Evolutionary conservation across 92 coral and sea anemone genomes (phyloP).

Genomic region (Bergia puertoricense): DNA sequence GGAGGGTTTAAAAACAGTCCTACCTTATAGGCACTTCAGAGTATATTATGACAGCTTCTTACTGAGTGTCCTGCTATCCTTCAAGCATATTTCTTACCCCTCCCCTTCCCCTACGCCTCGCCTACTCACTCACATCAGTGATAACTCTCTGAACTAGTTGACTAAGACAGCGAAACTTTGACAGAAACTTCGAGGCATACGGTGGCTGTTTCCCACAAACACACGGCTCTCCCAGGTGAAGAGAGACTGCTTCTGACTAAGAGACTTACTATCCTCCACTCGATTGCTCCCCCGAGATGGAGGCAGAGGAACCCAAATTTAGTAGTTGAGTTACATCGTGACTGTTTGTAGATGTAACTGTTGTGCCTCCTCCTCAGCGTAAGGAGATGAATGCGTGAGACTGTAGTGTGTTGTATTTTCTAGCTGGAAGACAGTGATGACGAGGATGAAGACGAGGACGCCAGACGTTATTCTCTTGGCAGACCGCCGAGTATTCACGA

Average conservation of each 20-base stretch:
- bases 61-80: too few relatives aligned
- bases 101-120: too few relatives aligned
- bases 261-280: not conserved
- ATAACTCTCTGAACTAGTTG: too few relatives aligned
- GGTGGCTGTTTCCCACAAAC: too few relatives aligned
- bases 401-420: not conserved
- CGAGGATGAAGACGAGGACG: slow-evolving; percentile 88
- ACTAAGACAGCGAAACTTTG: too few relatives aligned
- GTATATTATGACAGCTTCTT: too few relatives aligned
- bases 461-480: slow-evolving; percentile 63
- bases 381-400: not conserved
- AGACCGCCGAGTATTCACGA: slow-evolving; percentile 94
- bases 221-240: not conserved
- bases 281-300: not conserved
- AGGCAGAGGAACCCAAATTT: too few relatives aligned
- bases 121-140: too few relatives aligned
- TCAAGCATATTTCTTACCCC: too few relatives aligned
- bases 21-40: too few relatives aligned
- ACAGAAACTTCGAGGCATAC: too few relatives aligned
- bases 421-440: slow-evolving; percentile 97
- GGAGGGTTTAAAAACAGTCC: not conserved
- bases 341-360: not conserved
- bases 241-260: not conserved
- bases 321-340: not conserved
- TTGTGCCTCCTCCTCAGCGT: not conserved